Base-by-base conservation (phyloP, 2,797 vertebrate species). In the Neopelma chrysocephalum region DNA sequence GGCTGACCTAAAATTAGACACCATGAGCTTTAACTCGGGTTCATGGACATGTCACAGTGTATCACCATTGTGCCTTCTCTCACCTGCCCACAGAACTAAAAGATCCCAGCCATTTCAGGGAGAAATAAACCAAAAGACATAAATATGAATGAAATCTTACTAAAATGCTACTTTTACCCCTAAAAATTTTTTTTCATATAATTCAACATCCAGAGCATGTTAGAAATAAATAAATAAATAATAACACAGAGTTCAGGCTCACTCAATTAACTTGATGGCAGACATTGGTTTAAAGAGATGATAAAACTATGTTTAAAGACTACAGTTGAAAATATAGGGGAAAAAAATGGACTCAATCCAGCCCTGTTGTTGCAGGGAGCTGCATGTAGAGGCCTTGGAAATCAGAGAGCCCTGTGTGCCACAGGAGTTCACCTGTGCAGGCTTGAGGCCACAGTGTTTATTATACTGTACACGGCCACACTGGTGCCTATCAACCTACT, bases 1-100 rank as follows among this genome's bases (percentile, higher is more conserved):
- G 73, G 34, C 29, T 80, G 77, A 73, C 87, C 91, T 93, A 96
- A 96, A 97, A 95, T 95, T 94, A 96, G 93, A 95, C 2, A 6
- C 32, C n/a, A 62, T n/a, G 58, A 95, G 94, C 70, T 82, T 95
- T 94, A 94, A 65, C 65, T 89, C 92, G 86, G 71, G 90, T 92
- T 97, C 91, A 94, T 18, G 94, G 57, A 60, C 78, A 57, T 87
- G 95, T 89, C 91, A 96, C 45, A 57, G 66, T 43, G 36, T 36
- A 83, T 82, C 78, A 70, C 27, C 53, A 57, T 56, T 31, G 45
- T 32, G 66, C 64, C 77, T 66, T 75, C 64, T 73, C 85, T 40
- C 0, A 0, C 25, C 38, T 68, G 80, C 60, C 42, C 60, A 87
- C 56, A 60, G 66, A 25, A 84, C 83, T 93, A 53, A 71, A 92